Evolutionary conservation across 2,113 vertebrate species (phyloP).

Genomic region (Lophochroa leadbeateri): DNA sequence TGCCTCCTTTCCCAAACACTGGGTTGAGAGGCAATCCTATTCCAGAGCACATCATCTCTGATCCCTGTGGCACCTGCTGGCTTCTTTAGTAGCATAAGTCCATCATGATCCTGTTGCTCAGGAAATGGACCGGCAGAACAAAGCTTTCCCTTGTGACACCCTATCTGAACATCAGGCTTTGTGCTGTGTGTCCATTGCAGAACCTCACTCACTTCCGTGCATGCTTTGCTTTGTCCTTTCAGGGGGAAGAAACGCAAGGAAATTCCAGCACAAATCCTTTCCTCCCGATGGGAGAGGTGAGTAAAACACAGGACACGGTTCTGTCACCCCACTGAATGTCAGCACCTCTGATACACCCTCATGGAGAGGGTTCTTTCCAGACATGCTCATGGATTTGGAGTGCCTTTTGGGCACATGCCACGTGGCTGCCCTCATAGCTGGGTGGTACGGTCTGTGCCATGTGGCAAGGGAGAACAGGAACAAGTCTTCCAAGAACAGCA

Average conservation of each 20-base stretch:
- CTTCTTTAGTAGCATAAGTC: conserved; percentile 38
- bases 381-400: not conserved
- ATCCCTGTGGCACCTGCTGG: conserved; percentile 18
- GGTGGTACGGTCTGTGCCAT: not conserved
- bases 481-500: not conserved
- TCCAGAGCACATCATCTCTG: conserved; percentile 43
- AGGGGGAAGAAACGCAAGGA: conserved; percentile 81
- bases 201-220: not conserved
- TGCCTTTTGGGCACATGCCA: not conserved
- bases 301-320: not conserved
- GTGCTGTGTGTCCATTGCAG: not conserved
- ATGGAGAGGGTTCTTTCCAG: not conserved
- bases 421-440: not conserved
- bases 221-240: not conserved
- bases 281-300: conserved; percentile 78
- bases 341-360: not conserved
- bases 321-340: not conserved
- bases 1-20: conserved; percentile 9
- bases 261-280: conserved; percentile 72
- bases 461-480: not conserved
- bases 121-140: conserved; percentile 34
- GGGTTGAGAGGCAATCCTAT: conserved; percentile 42
- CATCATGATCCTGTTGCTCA: conserved; percentile 27
- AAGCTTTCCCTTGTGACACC: conserved; percentile 22
- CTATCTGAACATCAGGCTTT: not conserved